Evolutionary conservation across 2,797 vertebrate genomes (phyloP), one percentile per base, ranked within the genome.

Genomic region (Hyperoplus immaculatus): DNA sequence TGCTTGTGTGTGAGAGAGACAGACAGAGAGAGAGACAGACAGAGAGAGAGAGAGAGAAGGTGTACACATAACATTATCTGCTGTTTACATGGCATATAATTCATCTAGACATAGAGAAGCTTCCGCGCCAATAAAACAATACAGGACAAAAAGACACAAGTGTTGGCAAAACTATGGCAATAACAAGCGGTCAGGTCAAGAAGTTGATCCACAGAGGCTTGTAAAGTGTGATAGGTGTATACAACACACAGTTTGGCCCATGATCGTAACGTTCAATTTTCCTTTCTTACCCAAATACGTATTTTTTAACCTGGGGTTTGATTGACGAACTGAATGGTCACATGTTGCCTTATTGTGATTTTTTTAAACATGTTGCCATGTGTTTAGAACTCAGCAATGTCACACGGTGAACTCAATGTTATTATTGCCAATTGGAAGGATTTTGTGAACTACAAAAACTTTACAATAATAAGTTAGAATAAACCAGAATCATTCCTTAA

Each of bases 401-500:
- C 38, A 15, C 39, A 2, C 7, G 0, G 18, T 21, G 47, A 67
- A 10, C 36, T 16, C 16, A 41, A 10, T 46, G 39, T 54, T 16
- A 36, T 18, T 9, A 38, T 45, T 54, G 38, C 6, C 8, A 54
- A 8, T 1, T 42, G 11, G 8, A 58, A 50, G 45, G n/a, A 1
- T 47, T 60, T 64, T 3, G 49, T 61, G 54, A 69, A 41, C 18
- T 51, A 55, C 41, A 51, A 29, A 60, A 55, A 69, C 18, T 10
- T 15, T 16, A 47, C 10, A 51, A 41, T 14, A 36, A 29, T 9
- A 45, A 36, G 16, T 36, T 18, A 16, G 29, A 56, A 53, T 53
- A 58, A 62, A 65, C 38, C 42, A 13, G 18, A 75, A 47, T 70
- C 21, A 56, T 54, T 47, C 53, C 11, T 16, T 68, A 36, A 79